Base-by-base conservation (phyloP, 1,140 invertebrate species). In the Heliconius congener region DNA sequence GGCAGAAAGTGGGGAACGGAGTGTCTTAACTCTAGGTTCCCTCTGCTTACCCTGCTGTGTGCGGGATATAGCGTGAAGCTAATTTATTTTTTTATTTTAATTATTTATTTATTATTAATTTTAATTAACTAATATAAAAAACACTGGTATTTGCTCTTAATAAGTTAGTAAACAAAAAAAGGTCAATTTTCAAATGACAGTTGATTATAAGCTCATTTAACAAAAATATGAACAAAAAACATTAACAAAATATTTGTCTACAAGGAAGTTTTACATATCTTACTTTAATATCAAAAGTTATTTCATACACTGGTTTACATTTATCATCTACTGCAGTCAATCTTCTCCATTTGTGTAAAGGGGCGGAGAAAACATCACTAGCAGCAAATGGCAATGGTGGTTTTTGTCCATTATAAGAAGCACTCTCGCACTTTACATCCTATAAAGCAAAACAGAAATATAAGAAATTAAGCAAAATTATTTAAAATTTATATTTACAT, bases 291-390 rank as follows among this genome's bases (percentile, higher is more conserved):
- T 92, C 85, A 81, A 94, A 88, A 6, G 87, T 86, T 13, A 93
- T 74, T 86, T 94, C 92, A 85, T 93, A 94, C 46, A 92, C 84
- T 18, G 85, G 78, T 78, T 93, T 93, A 73, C 88, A 94, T 23
- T 82, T 81, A 19, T 81, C 78, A 27, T 88, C 66, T 18, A 75
- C 39, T 19, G 88, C 81, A 16, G 91, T 87, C 6, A 94, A 76
- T 16, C 88, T 83, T 73, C 82, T 90, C 81, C 86, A 91, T 18
- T 80, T 57, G 6, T 39, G 76, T 30, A 94, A 87, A 30, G 42
- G 72, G 11, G 87, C 83, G 19, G 87, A 39, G 85, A 84, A 86
- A 23, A 88, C 46, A 8, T 85, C 81, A 82, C 86, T 89, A 18
- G 42, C 74, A 30, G 91, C 91, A 87, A 94, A 94, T 3, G 92